These are phyloP conservation scores for Sceloporus tristichus DNA, from an alignment of 2,113 vertebrate genomes.

Conservation along the genomic window DNA sequence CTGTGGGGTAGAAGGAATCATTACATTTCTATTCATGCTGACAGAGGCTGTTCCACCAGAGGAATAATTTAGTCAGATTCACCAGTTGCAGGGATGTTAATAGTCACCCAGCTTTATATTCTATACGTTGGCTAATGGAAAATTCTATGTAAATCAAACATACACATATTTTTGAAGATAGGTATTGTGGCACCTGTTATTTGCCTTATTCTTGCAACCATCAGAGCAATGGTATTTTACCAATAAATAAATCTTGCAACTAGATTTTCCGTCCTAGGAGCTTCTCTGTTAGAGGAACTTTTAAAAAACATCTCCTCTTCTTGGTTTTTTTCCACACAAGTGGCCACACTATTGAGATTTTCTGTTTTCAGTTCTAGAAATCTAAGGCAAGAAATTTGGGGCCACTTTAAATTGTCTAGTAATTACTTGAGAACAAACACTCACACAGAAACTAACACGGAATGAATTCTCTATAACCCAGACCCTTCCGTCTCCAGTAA, in stretches of 20 bases:
- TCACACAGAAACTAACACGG: neutral
- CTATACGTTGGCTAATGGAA: neutral
- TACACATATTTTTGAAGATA: neutral
- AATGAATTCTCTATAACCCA: neutral
- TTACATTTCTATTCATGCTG: neutral
- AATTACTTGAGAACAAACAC: constrained; percentile 15
- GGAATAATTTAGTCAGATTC: neutral
- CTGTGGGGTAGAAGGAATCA: too few relatives aligned
- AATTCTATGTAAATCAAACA: neutral
- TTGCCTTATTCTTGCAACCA: neutral
- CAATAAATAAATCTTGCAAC: neutral
- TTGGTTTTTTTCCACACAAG: neutral
- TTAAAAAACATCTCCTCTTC: neutral
- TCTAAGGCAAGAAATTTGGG: neutral
- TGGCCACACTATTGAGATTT: neutral
- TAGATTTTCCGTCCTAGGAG: neutral
- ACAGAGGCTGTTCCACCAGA: neutral
- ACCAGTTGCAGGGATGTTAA: too few relatives aligned
- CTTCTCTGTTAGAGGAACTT: neutral
- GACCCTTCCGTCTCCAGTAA: neutral
- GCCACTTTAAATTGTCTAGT: neutral
- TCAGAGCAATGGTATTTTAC: neutral
- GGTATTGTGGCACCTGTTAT: neutral
- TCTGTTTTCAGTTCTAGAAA: neutral
- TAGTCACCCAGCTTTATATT: neutral